phyloP scores from a whole-genome alignment of 2,113 vertebrate species.

The Willisornis vidua region DNA sequence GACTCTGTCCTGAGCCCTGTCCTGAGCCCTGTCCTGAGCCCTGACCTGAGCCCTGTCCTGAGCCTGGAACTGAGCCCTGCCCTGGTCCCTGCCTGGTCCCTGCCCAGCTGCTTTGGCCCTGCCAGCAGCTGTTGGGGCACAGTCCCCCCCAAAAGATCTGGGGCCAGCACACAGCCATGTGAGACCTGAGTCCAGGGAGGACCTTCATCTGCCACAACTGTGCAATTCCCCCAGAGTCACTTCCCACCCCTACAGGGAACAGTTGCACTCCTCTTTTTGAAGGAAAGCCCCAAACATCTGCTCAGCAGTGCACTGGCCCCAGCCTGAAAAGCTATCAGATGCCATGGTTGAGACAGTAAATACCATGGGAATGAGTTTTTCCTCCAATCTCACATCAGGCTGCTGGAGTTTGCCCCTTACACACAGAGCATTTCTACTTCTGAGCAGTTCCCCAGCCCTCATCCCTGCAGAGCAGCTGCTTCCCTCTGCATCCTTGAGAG shows the following conservation, averaged over 20 bases:
- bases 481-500: background rate
- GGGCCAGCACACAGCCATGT: rapidly evolving
- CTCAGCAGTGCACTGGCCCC: background rate
- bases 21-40: background rate
- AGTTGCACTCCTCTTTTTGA: background rate
- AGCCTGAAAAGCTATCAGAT: background rate
- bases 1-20: background rate
- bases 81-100: background rate
- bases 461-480: background rate
- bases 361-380: background rate
- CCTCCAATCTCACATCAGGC: background rate
- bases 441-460: background rate
- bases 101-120: background rate
- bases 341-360: background rate
- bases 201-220: rapidly evolving
- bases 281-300: background rate
- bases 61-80: background rate
- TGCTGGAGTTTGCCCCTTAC: background rate
- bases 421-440: background rate
- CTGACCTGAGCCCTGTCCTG: too few relatives aligned
- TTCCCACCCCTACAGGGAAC: background rate
- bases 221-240: rapidly evolving
- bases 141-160: background rate
- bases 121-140: background rate
- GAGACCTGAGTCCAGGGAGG: rapidly evolving